Evolutionary conservation across 2,888 invertebrate species (phyloP).

Genomic region (Epinotia bilunana): DNA sequence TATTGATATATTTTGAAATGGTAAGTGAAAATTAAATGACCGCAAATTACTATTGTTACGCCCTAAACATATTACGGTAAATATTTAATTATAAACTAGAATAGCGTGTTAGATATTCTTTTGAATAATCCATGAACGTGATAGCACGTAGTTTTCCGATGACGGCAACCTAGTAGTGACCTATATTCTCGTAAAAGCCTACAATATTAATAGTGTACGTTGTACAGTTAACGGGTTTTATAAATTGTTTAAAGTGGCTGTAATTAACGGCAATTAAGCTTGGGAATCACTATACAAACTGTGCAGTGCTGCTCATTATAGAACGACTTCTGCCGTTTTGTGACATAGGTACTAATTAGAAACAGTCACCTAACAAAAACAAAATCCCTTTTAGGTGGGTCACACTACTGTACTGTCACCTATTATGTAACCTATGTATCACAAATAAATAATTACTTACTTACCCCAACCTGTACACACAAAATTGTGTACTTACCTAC

Average conservation of each 20-base stretch:
- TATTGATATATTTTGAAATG: not conserved
- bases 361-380: not conserved
- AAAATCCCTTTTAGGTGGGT: too few species aligned
- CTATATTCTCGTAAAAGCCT: slow-evolving; percentile 13
- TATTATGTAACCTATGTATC: too few species aligned
- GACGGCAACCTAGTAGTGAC: slow-evolving; percentile 31
- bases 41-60: not conserved
- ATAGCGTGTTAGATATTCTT: not conserved
- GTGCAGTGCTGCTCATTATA: not conserved
- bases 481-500: too few species aligned
- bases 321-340: not conserved
- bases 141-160: not conserved
- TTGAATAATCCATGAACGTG: slow-evolving; percentile 13
- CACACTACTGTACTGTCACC: too few species aligned
- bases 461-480: too few species aligned
- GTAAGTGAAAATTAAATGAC: not conserved
- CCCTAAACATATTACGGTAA: not conserved
- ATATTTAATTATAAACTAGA: slow-evolving; percentile 2
- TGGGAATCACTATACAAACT: slow-evolving; percentile 11
- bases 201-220: slow-evolving; percentile 6
- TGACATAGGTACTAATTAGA: not conserved
- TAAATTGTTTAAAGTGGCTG: slow-evolving; percentile 12
- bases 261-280: slow-evolving; percentile 1
- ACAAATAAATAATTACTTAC: too few species aligned
- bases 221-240: slow-evolving; percentile 4